Base-by-base conservation (phyloP, 2,113 vertebrate genomes). In the Zeus faber region DNA sequence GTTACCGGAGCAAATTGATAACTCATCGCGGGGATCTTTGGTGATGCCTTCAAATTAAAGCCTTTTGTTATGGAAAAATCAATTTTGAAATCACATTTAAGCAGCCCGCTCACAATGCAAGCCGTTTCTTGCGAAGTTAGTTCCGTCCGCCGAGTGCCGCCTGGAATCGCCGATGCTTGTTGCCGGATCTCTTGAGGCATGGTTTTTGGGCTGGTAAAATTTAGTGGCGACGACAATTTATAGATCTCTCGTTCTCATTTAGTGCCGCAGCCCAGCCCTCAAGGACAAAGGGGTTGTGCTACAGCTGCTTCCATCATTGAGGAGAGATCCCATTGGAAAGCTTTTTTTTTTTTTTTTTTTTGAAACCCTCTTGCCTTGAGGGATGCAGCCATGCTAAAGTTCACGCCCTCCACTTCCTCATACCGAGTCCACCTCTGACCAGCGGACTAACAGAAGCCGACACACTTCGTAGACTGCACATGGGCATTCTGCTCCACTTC, bases 41-140 rank as follows among this genome's bases (percentile, higher is more conserved):
- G 25, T 66, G 70, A 75, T 60, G 64, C 29, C 49, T 27, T 39
- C 9, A 2, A 59, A 62, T 49, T 49, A 74, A 59, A 74, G 65
- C 55, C 18, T 35, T 77, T 69, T 71, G 71, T 61, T 67, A 82
- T 73, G 62, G 73, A 26, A 76, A 84, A 87, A 82, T 70, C 48
- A 79, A 37, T 5, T 79, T 71, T 76, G 72, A 60, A 62, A 83
- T 76, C 70, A 67, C 50, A 58, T 71, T 49, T 25, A 59, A 67
- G 65, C 70, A 58, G n/a, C 63, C 66, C 72, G 66, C n/a, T 6
- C 16, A 20, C 7, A 20, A 53, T 10, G 33, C 11, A 23, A 18
- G 33, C 21, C 54, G 24, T 26, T 55, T 40, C n/a, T 37, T 31
- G 39, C 37, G 2, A 21, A 21, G 41, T 18, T 13, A 17, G 11